Conservation (phyloP, 2,113 vertebrate genomes). For the Mola mola region DNA sequence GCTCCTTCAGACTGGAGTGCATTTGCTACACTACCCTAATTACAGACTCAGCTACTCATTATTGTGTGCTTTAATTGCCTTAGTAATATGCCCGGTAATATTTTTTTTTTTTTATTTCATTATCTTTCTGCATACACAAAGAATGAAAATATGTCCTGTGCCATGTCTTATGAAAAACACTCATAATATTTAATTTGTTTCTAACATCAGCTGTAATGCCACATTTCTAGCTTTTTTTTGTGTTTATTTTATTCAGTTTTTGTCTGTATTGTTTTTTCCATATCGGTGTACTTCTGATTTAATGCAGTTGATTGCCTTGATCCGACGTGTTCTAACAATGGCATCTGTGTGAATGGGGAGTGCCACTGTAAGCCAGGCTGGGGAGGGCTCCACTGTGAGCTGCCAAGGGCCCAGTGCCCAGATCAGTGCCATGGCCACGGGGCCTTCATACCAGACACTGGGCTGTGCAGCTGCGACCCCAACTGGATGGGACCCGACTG, state of each 20-base stretch:
- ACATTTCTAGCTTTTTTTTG: slow-evolving; percentile 14
- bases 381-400: slow-evolving; percentile 94
- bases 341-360: slow-evolving; percentile 94
- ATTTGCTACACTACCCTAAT: slow-evolving; percentile 46
- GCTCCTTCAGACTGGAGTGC: slow-evolving; percentile 39
- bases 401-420: slow-evolving; percentile 93
- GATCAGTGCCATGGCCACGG: slow-evolving; percentile 98
- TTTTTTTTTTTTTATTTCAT: slow-evolving; percentile 51
- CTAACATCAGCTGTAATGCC: slow-evolving; percentile 23
- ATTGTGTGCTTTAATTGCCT: slow-evolving; percentile 60
- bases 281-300: slow-evolving; percentile 16
- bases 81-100: slow-evolving; percentile 42
- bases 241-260: slow-evolving; percentile 20
- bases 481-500: slow-evolving; percentile 99
- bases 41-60: slow-evolving; percentile 54
- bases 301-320: slow-evolving; percentile 93
- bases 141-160: slow-evolving; percentile 39
- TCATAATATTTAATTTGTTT: slow-evolving; percentile 40
- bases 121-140: slow-evolving; percentile 43
- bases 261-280: background rate
- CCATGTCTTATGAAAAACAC: slow-evolving; percentile 5
- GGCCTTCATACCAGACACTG: slow-evolving; percentile 93
- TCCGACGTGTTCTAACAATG: slow-evolving; percentile 94
- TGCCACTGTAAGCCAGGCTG: slow-evolving; percentile 97
- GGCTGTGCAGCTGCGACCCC: slow-evolving; percentile 96